Conservation (phyloP, 2,113 vertebrate species). For the Aegotheles bennettii region DNA sequence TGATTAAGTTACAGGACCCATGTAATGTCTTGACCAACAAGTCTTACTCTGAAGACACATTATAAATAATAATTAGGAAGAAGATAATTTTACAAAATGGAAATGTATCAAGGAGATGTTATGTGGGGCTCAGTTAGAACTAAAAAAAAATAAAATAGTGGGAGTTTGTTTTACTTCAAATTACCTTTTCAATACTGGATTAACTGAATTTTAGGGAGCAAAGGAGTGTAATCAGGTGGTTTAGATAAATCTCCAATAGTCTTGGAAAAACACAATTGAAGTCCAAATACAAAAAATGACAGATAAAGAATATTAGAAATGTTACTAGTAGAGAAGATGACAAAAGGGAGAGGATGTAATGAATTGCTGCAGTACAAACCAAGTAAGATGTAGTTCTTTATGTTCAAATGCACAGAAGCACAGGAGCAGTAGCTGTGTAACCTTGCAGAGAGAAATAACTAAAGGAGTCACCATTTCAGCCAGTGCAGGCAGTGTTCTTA, state of each 20-base stretch:
- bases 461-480: not conserved
- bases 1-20: not conserved
- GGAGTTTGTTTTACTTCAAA: not conserved
- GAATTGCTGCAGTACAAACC: not conserved
- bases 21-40: not conserved
- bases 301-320: not conserved
- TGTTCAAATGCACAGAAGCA: not conserved
- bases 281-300: not conserved
- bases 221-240: not conserved
- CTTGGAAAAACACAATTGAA: not conserved
- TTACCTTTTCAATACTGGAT: not conserved
- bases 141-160: not conserved
- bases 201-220: not conserved
- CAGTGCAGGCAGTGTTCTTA: fast-evolving
- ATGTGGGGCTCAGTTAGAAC: not conserved
- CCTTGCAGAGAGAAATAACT: not conserved
- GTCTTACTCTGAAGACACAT: not conserved
- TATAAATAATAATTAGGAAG: not conserved
- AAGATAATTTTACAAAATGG: not conserved
- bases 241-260: not conserved
- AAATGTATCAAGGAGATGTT: not conserved
- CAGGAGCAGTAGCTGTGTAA: not conserved
- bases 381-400: not conserved
- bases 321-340: not conserved
- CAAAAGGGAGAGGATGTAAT: not conserved